Conservation (phyloP, 2,888 invertebrate species). For the Aphelenchoides bicaudatus region DNA sequence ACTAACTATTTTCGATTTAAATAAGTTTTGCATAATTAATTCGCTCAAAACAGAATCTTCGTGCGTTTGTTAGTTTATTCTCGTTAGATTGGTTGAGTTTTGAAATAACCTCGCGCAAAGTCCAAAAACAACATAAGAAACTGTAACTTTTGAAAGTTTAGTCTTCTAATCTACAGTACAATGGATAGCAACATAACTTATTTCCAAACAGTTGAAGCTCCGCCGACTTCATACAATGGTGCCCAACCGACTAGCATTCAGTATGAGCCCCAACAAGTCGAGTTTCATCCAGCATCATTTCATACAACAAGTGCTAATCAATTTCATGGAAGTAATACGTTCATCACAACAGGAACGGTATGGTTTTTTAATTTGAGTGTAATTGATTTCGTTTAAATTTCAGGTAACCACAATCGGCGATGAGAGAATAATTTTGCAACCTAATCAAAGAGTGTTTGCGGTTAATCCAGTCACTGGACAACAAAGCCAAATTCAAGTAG, state of each 20-base stretch:
- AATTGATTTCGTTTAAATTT: constrained; percentile 1
- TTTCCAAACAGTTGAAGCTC: constrained; percentile 24
- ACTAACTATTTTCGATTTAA: too few species aligned
- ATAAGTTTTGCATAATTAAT: too few species aligned
- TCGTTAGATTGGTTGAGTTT: not conserved
- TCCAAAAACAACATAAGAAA: not conserved
- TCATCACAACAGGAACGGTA: constrained; percentile 20
- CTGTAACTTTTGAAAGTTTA: constrained; percentile 1
- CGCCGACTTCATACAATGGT: constrained; percentile 8
- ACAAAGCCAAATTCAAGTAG: constrained; percentile 13
- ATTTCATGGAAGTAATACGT: constrained; percentile 23
- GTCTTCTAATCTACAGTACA: too few species aligned
- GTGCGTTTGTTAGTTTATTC: not conserved
- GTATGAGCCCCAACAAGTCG: constrained; percentile 21
- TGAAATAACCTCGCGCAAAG: too few species aligned
- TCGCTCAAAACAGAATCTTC: not conserved
- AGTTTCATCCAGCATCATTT: constrained; percentile 30
- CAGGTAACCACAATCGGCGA: constrained; percentile 1
- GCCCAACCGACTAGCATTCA: constrained; percentile 14
- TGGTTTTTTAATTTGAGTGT: not conserved
- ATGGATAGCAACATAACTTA: constrained; percentile 30
- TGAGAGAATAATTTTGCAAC: constrained; percentile 2
- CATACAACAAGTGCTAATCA: constrained; percentile 19
- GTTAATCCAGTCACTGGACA: constrained; percentile 7
- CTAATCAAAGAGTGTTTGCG: constrained; percentile 4